A percentile compares a stretch with the other conserved stretches of the same genome.
Conservation (phyloP, 2,113 vertebrate species). For the Petroica traversi region DNA sequence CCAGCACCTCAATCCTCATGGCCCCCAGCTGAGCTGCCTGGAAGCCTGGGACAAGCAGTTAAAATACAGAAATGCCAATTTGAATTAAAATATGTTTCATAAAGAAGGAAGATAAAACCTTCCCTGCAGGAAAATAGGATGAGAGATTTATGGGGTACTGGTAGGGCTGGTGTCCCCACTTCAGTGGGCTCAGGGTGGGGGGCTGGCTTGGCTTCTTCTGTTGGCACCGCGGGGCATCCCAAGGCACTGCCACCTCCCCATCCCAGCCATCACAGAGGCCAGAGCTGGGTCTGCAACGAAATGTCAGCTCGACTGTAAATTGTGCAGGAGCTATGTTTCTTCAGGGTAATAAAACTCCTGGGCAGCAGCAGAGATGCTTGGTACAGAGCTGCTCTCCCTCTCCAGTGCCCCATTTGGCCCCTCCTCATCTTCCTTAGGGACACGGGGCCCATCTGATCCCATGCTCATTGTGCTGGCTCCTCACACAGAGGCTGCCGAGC, state of each 20-base stretch:
- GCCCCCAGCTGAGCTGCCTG: fast-evolving
- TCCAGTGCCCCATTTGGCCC: fast-evolving
- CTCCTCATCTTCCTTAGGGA: background rate
- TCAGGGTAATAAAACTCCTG: background rate
- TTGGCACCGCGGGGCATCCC: fast-evolving
- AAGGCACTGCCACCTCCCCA: background rate
- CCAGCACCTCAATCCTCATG: background rate
- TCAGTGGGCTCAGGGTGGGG: background rate
- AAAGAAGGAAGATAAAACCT: background rate
- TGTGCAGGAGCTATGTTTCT: background rate
- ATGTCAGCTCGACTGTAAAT: conserved; percentile 18
- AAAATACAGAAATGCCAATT: conserved; percentile 17
- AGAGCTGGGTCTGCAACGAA: fast-evolving
- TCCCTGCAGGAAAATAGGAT: background rate
- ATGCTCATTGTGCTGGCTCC: fast-evolving
- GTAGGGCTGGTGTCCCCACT: background rate
- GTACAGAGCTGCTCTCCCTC: background rate
- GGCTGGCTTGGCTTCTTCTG: fast-evolving
- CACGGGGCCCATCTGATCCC: fast-evolving
- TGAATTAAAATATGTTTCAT: conserved; percentile 22
- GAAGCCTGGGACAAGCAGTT: background rate
- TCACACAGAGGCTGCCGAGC: fast-evolving
- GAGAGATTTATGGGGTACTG: background rate
- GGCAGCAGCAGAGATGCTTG: background rate
- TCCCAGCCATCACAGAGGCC: background rate